Conservation (phyloP, 2,113 vertebrate species). For the Syngnathus typhle region DNA sequence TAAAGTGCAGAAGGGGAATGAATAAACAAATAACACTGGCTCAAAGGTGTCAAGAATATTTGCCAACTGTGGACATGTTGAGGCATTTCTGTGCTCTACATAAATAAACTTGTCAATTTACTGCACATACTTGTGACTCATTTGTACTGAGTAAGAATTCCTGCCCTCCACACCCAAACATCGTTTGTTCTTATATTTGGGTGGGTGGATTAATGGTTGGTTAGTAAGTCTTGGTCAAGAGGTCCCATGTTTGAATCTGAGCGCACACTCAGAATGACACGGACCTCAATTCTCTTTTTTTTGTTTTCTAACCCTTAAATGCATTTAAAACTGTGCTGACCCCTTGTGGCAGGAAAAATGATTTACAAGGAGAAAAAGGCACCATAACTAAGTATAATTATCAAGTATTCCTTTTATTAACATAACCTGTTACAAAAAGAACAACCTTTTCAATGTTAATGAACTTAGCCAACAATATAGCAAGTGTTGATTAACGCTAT, state of each 20-base stretch:
- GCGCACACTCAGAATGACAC: background rate
- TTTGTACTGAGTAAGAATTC: constrained; percentile 1
- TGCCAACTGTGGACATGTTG: background rate
- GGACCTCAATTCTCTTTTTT: too few species aligned
- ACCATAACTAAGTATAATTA: constrained; percentile 44
- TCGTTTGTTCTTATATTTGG: constrained; percentile 3
- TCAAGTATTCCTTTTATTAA: constrained; percentile 80
- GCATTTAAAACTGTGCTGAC: constrained; percentile 32
- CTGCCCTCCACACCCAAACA: constrained; percentile 1
- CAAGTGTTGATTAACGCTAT: constrained; percentile 64
- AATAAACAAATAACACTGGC: background rate
- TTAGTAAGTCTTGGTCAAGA: background rate
- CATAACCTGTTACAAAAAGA: constrained; percentile 76
- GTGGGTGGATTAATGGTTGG: background rate
- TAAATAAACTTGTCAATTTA: background rate
- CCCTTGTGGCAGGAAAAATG: constrained; percentile 30
- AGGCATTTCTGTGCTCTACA: too few species aligned
- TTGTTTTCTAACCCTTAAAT: background rate
- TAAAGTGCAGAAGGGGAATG: background rate
- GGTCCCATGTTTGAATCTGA: background rate
- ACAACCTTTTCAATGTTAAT: constrained; percentile 73
- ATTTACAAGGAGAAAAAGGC: constrained; percentile 24
- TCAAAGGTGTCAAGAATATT: background rate
- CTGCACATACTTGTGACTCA: constrained; percentile 3
- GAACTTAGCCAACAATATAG: constrained; percentile 71